Evolutionary conservation across 2,113 vertebrate species (phyloP).

Genomic region (Grammomys dolichurus): DNA sequence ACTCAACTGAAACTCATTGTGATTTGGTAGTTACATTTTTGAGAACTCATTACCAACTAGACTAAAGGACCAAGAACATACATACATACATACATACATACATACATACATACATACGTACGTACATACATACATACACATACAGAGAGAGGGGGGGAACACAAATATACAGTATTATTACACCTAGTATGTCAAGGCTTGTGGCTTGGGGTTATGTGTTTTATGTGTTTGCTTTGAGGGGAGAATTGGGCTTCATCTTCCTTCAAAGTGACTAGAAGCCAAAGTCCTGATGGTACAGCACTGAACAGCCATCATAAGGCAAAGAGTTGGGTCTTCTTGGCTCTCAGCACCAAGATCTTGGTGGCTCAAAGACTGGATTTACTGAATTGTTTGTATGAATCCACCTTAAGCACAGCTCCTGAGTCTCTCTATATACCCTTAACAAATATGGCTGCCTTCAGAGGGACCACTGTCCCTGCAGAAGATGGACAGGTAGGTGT

Average conservation of each 20-base stretch:
- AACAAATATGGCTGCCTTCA: background rate
- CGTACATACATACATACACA: background rate
- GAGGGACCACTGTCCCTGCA: background rate
- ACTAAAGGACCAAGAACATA: background rate
- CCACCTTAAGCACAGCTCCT: background rate
- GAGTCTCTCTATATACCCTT: background rate
- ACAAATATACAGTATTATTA: background rate
- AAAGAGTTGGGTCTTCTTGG: constrained; percentile 70
- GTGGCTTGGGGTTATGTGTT: background rate
- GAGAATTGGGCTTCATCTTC: constrained; percentile 40
- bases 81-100: background rate
- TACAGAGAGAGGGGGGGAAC: background rate
- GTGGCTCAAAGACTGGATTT: constrained; percentile 23
- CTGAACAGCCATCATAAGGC: constrained; percentile 54
- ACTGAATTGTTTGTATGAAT: background rate
- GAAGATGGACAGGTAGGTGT: background rate
- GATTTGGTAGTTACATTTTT: constrained; percentile 57
- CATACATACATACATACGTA: background rate
- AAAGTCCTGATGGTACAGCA: constrained; percentile 70
- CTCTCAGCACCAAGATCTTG: background rate
- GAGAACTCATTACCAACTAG: constrained; percentile 40
- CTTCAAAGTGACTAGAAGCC: constrained; percentile 72
- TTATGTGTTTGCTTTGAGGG: background rate
- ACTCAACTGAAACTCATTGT: background rate
- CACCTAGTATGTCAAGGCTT: background rate